Evolutionary conservation across 1,140 invertebrate species (phyloP).

Genomic region (Rhynchophorus ferrugineus): DNA sequence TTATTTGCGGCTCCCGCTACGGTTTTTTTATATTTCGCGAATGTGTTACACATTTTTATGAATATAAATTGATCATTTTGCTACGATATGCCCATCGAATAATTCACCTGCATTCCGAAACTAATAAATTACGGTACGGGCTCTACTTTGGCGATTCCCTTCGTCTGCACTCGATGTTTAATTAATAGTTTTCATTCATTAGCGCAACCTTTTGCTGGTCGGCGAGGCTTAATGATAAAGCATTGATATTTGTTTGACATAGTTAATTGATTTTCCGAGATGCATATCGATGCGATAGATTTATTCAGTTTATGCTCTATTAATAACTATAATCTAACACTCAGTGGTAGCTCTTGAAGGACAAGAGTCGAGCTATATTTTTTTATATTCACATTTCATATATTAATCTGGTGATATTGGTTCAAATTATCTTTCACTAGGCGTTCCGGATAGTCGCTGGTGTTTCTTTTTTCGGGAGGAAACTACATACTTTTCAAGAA

Average conservation of each 20-base stretch:
- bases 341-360: too few relatives aligned
- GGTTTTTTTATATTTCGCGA: conserved; percentile 19
- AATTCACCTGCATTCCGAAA: conserved; percentile 8
- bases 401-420: too few relatives aligned
- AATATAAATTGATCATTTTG: conserved; percentile 24
- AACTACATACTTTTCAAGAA: too few relatives aligned
- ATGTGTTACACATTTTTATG: conserved; percentile 22
- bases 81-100: conserved; percentile 18
- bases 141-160: not conserved
- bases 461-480: too few relatives aligned
- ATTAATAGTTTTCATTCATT: not conserved
- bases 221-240: not conserved
- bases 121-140: conserved; percentile 11
- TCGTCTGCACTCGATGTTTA: not conserved
- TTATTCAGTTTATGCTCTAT: too few relatives aligned
- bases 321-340: too few relatives aligned
- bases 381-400: too few relatives aligned
- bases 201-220: not conserved
- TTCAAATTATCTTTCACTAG: too few relatives aligned
- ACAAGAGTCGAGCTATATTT: too few relatives aligned
- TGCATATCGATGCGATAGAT: too few relatives aligned
- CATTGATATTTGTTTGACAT: not conserved
- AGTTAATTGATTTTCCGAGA: not conserved
- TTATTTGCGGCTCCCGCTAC: conserved; percentile 9
- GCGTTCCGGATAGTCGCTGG: too few relatives aligned